These are phyloP conservation scores for Ondatra zibethicus DNA, from an alignment of 2,113 vertebrate genomes.

Conservation along the genomic window DNA sequence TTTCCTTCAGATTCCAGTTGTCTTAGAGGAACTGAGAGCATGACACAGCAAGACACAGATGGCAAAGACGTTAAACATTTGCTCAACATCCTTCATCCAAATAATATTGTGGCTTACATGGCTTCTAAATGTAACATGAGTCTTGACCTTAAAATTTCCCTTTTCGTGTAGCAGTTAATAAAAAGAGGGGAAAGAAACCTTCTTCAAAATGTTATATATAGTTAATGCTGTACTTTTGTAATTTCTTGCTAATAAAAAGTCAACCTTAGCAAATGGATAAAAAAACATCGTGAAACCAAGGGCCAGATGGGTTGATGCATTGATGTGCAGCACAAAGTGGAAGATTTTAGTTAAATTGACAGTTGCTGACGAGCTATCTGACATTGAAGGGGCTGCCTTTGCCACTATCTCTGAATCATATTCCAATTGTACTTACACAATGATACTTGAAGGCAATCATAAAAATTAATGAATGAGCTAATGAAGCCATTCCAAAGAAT, in stretches of 20 bases:
- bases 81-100: constrained; percentile 78
- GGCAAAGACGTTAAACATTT: constrained; percentile 78
- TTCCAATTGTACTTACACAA: not conserved
- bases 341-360: constrained; percentile 57
- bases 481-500: constrained; percentile 50
- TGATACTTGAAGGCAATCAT: not conserved
- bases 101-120: not conserved
- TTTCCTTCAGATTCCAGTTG: constrained; percentile 71
- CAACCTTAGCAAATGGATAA: constrained; percentile 54
- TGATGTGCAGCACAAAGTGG: constrained; percentile 19
- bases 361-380: constrained; percentile 50
- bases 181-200: not conserved
- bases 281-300: constrained; percentile 27
- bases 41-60: constrained; percentile 82
- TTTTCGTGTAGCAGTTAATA: constrained; percentile 60
- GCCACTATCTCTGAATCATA: not conserved
- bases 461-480: constrained; percentile 60
- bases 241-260: constrained; percentile 39
- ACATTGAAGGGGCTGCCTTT: not conserved
- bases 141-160: constrained; percentile 34
- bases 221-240: not conserved
- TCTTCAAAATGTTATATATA: constrained; percentile 44
- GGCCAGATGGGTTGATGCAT: constrained; percentile 49
- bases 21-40: constrained; percentile 62
- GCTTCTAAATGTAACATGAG: constrained; percentile 41